Percentiles rank a stretch among this genome's conserved stretches.
Evolutionary conservation across 2,797 vertebrate species (phyloP).

Genomic region (Enoplosus armatus): DNA sequence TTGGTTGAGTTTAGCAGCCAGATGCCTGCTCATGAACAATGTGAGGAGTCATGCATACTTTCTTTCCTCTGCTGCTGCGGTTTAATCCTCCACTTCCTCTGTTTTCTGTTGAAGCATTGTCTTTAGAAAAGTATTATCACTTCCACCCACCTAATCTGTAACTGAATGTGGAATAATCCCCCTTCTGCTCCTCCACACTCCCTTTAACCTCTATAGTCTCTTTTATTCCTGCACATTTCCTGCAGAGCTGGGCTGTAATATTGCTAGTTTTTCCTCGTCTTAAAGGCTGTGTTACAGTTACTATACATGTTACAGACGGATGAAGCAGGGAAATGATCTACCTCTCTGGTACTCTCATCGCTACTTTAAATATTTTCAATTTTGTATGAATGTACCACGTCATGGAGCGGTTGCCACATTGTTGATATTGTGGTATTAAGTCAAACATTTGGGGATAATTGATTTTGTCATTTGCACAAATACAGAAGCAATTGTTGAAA

Average conservation of each 20-base stretch:
- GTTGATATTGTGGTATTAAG: background rate
- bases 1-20: background rate
- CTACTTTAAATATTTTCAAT: background rate
- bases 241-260: background rate
- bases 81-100: conserved; percentile 38
- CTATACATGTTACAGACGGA: background rate
- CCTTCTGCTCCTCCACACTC: conserved; percentile 6
- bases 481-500: background rate
- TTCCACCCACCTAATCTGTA: conserved; percentile 10
- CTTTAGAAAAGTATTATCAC: conserved; percentile 16
- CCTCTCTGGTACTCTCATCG: background rate
- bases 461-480: background rate
- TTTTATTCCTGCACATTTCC: conserved; percentile 7
- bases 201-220: background rate
- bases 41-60: background rate
- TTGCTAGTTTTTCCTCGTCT: background rate
- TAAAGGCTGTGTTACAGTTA: background rate
- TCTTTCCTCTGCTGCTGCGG: background rate
- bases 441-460: background rate
- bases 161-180: conserved; percentile 4
- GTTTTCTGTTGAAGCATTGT: conserved; percentile 29
- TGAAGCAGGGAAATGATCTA: too few species aligned
- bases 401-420: background rate
- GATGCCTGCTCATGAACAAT: conserved; percentile 6
- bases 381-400: background rate